These are phyloP conservation scores for Phalacrocorax pelagicus DNA, from an alignment of 2,113 vertebrate genomes.

Conservation along the genomic window DNA sequence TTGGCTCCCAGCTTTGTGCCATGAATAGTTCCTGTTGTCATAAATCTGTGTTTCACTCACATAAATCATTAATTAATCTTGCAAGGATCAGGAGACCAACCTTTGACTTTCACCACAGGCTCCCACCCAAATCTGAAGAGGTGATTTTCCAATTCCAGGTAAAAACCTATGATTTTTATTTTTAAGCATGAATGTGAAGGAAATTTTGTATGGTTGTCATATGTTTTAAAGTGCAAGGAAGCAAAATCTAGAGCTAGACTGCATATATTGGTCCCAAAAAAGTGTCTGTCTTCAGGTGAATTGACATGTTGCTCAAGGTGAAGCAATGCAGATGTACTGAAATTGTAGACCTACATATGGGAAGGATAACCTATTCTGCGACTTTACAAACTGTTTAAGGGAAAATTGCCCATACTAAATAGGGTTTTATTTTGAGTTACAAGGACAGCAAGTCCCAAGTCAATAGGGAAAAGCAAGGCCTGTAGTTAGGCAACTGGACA, in stretches of 20 bases:
- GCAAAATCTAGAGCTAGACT: not conserved
- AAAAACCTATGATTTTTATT: not conserved
- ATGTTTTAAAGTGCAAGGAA: not conserved
- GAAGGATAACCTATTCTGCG: not conserved
- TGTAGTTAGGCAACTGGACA: not conserved
- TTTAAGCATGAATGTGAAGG: not conserved
- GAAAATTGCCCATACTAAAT: not conserved
- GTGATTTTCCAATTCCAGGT: not conserved
- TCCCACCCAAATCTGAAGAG: not conserved
- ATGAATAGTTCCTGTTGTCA: not conserved
- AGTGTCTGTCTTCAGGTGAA: not conserved
- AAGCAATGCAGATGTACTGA: not conserved
- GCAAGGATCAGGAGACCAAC: not conserved
- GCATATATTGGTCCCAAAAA: not conserved
- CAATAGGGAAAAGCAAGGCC: not conserved
- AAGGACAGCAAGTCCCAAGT: not conserved
- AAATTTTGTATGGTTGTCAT: not conserved
- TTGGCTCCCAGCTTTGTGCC: not conserved
- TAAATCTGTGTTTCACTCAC: not conserved
- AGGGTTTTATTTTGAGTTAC: not conserved
- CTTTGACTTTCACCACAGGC: not conserved
- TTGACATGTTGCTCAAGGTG: not conserved
- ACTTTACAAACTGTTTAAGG: not conserved
- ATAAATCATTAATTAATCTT: not conserved
- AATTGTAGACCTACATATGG: not conserved